Base-by-base conservation (phyloP, 2,888 invertebrate genomes). In the Standfussiana lucernea region DNA sequence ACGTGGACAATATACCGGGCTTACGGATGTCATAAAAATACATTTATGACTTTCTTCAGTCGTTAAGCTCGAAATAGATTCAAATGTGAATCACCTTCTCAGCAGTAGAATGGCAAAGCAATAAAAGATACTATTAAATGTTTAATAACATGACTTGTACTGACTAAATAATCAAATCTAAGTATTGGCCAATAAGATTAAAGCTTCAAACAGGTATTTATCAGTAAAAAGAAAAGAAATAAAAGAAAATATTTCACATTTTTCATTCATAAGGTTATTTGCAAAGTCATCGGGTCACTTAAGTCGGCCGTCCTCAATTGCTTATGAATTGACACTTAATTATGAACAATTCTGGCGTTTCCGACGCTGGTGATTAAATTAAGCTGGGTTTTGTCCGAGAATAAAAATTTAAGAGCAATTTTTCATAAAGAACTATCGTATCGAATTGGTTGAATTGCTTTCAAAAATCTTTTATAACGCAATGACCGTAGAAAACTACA, bases 11-110 rank as follows among this genome's bases (percentile, higher is more conserved):
- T 69, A 53, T 42, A 47, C 32, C 32, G 35, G 62, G 35, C 68
- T 71, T 75, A 50, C 79, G 82, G 79, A 80, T 72, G 79, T 75
- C 66, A 77, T 86, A 80, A 80, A 87, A 83, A 69, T 65, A 79
- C 70, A 69, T 86, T 82, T 79, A 83, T 74, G 62, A 75, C 66
- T 77, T 77, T 74, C 65, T 68, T 64, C 64, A 72, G 80, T 78
- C 76, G 70, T 62, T 81, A 59, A 0, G 45, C 45, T 74, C 8
- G 35, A 84, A 87, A 86, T 87, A 85, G 81, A 85, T 68, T 70
- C 21, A 45, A 65, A 76, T 62, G 64, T 86, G 80, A 85, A 72
- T 87, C 86, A 85, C 64, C 67, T 74, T 82, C 67, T 13, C 47
- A 53, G 32, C 62, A 62, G 59, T 28, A 65, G 42, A 18, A 59